Base-by-base conservation (phyloP, 2,888 invertebrate genomes). In the Sicus ferrugineus region DNA sequence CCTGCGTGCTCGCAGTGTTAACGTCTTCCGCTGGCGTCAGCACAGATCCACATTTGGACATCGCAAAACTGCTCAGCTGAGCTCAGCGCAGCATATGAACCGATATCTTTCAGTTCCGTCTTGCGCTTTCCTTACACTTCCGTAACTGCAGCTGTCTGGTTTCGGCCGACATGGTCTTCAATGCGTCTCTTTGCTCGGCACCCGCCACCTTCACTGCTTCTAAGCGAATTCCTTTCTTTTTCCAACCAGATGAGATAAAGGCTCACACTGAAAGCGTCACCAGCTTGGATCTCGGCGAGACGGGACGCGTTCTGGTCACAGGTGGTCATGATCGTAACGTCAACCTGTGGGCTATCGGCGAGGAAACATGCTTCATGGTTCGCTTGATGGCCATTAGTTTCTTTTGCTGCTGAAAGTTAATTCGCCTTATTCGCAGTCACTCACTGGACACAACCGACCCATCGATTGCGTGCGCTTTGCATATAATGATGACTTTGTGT, bases 251-350 rank as follows among this genome's bases (percentile, higher is more conserved):
- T 82, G 85, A 85, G 75, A 85, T 85, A 70, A 83, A 83, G 79
- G 86, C 86, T 73, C 86, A 86, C 76, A 78, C 80, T 76, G 82
- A 80, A 70, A 83, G 81, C 70, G 86, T 86, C 71, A 85, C 83
- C 71, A 83, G 84, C 74, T 78, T 86, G 52, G 86, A 85, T 80
- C 78, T 86, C 65, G 86, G 86, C 52, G 84, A 84, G 74, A 86
- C 86, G 56, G 86, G 86, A 68, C 79, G 85, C 50, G 86, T 86
- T 72, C 79, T 86, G 72, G 86, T 86, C 74, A 86, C 86, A 70
- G 98, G 98, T 69, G 97, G 98, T 72, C 96, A 97, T 84, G 98
- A 98, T 87, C 94, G 95, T 84, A 97, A 97, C 87, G 97, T 98
- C 66, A 98, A 98, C 86, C 87, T 98, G 75, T 98, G 97, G 97